Conservation (phyloP, 2,888 invertebrate genomes). For the Minunthozetes semirufus region DNA sequence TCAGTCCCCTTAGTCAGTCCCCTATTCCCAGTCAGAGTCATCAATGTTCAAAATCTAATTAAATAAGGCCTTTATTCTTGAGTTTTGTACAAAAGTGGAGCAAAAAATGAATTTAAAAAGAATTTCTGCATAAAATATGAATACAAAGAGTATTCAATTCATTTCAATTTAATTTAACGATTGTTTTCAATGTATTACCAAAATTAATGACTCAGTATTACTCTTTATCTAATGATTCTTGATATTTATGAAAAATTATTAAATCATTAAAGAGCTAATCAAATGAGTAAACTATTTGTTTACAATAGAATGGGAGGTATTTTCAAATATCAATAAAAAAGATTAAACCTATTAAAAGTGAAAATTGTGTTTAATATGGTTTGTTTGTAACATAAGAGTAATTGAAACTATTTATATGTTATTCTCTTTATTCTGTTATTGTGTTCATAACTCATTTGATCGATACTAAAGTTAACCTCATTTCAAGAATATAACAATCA, state of each 20-base stretch:
- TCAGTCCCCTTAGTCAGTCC: too few relatives aligned
- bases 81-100: not conserved
- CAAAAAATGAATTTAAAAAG: not conserved
- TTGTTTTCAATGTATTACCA: not conserved
- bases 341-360: not conserved
- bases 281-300: constrained; percentile 1
- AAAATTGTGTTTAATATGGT: constrained; percentile 11
- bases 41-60: too few relatives aligned
- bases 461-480: constrained; percentile 23
- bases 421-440: too few relatives aligned
- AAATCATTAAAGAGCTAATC: constrained; percentile 22
- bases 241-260: not conserved
- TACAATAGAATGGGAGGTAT: not conserved
- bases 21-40: too few relatives aligned
- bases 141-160: not conserved
- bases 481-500: constrained; percentile 9
- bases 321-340: not conserved
- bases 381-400: constrained; percentile 10
- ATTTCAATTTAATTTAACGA: constrained; percentile 16
- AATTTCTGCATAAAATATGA: not conserved
- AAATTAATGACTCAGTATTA: not conserved
- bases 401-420: too few relatives aligned
- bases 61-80: too few relatives aligned
- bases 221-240: not conserved
- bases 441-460: constrained; percentile 10